phyloP scores from a whole-genome alignment of 2,888 invertebrate genomes.

The Prosapia bicincta region DNA sequence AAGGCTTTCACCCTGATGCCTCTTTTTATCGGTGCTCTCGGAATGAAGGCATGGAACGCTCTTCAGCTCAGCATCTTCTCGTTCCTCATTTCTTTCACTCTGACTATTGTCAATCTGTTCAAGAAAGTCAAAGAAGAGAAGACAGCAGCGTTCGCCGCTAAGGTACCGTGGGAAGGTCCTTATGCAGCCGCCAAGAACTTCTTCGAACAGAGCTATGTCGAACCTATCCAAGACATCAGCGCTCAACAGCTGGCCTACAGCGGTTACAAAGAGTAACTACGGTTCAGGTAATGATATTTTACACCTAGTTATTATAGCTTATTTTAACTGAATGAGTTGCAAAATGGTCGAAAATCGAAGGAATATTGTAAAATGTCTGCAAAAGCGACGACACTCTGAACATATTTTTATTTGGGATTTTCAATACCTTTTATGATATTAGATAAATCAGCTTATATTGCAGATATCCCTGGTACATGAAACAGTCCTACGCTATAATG shows the following conservation, averaged over 20 bases:
- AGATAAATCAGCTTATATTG: no score
- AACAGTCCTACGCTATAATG: no score
- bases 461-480: no score
- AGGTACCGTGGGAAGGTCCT: conserved; percentile 59
- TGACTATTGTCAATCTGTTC: conserved; percentile 86
- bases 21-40: conserved; percentile 78
- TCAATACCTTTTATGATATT: no score
- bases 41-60: conserved; percentile 86
- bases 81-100: conserved; percentile 77
- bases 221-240: conserved; percentile 50
- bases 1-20: conserved; percentile 87
- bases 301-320: no score
- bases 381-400: no score
- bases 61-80: conserved; percentile 86
- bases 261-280: conserved; percentile 41
- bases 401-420: no score
- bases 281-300: no score
- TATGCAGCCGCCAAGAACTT: conserved; percentile 56
- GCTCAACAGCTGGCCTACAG: conserved; percentile 71
- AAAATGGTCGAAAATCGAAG: no score
- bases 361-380: no score
- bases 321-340: no score
- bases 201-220: conserved; percentile 39
- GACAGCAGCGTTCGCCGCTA: conserved; percentile 69
- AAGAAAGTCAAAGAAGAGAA: conserved; percentile 84